Conservation (phyloP, 1,140 invertebrate genomes). For the Cherax destructor region DNA sequence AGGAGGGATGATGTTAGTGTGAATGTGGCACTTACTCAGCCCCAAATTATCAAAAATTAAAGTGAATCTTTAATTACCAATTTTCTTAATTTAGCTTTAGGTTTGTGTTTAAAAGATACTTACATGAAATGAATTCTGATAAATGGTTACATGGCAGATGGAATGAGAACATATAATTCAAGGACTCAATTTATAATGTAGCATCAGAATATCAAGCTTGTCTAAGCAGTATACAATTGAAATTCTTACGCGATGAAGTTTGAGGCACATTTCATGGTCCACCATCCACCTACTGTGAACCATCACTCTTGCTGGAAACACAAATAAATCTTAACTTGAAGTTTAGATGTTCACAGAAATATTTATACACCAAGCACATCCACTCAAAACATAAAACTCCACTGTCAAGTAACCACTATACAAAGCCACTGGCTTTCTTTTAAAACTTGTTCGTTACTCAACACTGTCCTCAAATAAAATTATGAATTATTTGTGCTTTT, state of each 20-base stretch:
- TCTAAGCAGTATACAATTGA: not conserved
- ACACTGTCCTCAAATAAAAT: not conserved
- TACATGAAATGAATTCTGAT: not conserved
- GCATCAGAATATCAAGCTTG: not conserved
- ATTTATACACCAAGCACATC: not conserved
- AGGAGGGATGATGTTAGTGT: not conserved
- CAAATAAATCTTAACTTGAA: not conserved
- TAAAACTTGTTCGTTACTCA: not conserved
- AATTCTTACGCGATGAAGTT: not conserved
- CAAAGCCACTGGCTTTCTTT: no score
- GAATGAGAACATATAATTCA: not conserved
- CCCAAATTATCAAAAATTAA: not conserved
- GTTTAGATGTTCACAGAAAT: not conserved
- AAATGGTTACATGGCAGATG: not conserved
- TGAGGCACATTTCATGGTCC: conserved; percentile 5
- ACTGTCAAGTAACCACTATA: not conserved
- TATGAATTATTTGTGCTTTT: not conserved
- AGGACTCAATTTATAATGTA: not conserved
- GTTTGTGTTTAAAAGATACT: not conserved
- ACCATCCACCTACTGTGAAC: not conserved
- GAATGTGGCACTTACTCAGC: not conserved
- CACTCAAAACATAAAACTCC: conserved; percentile 4
- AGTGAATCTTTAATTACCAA: not conserved
- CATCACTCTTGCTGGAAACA: not conserved
- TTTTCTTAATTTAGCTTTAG: not conserved